A percentile compares a stretch with the other conserved stretches of the same genome.
phyloP scores from a whole-genome alignment of 1,140 invertebrate species.

The Sitodiplosis mosellana region DNA sequence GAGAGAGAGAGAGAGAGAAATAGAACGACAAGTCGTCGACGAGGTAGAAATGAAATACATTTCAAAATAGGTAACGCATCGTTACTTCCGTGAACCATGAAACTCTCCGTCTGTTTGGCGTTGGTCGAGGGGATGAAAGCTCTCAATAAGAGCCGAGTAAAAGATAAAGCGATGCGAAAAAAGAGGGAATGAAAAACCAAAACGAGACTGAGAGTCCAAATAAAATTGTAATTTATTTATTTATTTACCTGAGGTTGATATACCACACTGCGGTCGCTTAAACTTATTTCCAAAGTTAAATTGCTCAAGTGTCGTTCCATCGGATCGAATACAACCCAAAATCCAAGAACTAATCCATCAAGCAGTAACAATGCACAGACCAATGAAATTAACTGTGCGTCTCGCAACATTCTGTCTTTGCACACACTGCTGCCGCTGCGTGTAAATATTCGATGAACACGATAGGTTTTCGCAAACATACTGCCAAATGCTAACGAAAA shows the following conservation, averaged over 20 bases:
- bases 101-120: too few species aligned
- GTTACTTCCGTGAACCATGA: too few species aligned
- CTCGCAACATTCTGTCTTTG: conserved; percentile 56
- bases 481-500: conserved; percentile 76
- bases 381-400: conserved; percentile 62
- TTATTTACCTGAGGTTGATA: conserved; percentile 64
- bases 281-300: conserved; percentile 59
- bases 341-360: conserved; percentile 55
- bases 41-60: too few species aligned
- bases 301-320: conserved; percentile 70
- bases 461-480: conserved; percentile 78
- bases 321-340: conserved; percentile 67
- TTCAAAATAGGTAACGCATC: too few species aligned
- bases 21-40: conserved; percentile 2
- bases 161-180: neutral
- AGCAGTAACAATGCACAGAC: conserved; percentile 59
- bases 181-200: neutral
- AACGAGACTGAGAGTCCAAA: neutral
- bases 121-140: neutral
- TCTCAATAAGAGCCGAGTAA: too few species aligned
- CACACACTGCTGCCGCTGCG: conserved; percentile 35
- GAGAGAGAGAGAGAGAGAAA: too few species aligned
- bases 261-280: conserved; percentile 55
- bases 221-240: neutral
- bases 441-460: conserved; percentile 72